phyloP scores from a whole-genome alignment of 2,797 vertebrate species.

The Fundulus diaphanus region DNA sequence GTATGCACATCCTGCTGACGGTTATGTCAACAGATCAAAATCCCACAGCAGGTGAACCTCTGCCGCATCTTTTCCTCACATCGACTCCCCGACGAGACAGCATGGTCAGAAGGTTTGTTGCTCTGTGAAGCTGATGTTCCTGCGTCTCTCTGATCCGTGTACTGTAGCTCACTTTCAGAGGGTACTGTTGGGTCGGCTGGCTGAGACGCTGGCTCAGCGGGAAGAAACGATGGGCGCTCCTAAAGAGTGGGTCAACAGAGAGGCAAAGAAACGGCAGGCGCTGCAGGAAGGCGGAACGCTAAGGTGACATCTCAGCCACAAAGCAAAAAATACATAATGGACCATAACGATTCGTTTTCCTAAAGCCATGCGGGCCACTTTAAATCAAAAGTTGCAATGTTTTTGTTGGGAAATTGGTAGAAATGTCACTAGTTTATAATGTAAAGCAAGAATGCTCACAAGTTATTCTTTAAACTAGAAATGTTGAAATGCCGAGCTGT shows the following conservation, averaged over 20 bases:
- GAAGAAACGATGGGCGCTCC: slow-evolving; percentile 62
- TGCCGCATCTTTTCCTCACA: background rate
- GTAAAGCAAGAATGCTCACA: background rate
- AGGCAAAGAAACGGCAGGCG: slow-evolving; percentile 75
- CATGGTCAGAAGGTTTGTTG: background rate
- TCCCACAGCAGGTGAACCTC: slow-evolving; percentile 49
- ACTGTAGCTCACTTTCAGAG: slow-evolving; percentile 71
- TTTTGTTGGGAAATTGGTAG: background rate
- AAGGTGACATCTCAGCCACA: slow-evolving; percentile 57
- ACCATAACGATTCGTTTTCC: background rate
- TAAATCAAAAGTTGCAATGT: background rate
- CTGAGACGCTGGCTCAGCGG: slow-evolving; percentile 52
- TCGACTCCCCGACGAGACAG: background rate
- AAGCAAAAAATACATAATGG: background rate
- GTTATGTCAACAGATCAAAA: slow-evolving; percentile 56
- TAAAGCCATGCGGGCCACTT: background rate
- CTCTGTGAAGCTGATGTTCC: too few relatives aligned
- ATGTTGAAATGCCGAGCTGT: background rate
- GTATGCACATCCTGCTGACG: slow-evolving; percentile 71
- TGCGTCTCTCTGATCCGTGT: slow-evolving; percentile 7
- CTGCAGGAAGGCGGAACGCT: slow-evolving; percentile 83
- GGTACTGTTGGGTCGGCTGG: slow-evolving; percentile 66
- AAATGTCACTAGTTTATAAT: background rate
- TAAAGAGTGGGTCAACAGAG: slow-evolving; percentile 75
- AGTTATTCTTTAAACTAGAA: too few relatives aligned